These are phyloP conservation scores for Elephantulus edwardii DNA, from an alignment of 2,113 vertebrate genomes.

Conservation along the genomic window DNA sequence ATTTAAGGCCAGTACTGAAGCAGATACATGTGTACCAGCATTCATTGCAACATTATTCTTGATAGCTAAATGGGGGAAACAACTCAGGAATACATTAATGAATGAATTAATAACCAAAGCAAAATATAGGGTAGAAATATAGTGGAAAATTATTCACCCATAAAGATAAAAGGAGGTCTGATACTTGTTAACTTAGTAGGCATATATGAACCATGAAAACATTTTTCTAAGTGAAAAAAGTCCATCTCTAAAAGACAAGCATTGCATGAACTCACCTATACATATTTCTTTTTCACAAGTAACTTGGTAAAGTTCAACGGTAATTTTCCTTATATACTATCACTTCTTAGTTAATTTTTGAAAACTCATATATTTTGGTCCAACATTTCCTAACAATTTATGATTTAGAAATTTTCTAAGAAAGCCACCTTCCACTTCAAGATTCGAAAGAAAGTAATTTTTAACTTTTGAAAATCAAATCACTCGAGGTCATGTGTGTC, in stretches of 20 bases:
- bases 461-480: not conserved
- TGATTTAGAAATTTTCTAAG: not conserved
- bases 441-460: not conserved
- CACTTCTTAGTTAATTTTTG: not conserved
- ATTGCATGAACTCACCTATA: no score
- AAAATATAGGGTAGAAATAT: not conserved
- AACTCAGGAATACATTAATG: not conserved
- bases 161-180: not conserved
- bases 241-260: not conserved
- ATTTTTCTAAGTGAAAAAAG: not conserved
- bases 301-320: not conserved
- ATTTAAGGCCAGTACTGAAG: not conserved
- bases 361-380: not conserved
- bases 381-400: constrained; percentile 19
- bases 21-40: not conserved
- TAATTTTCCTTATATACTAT: not conserved
- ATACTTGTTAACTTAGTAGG: no score
- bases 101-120: not conserved
- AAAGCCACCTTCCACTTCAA: not conserved
- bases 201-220: not conserved
- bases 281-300: not conserved
- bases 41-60: not conserved
- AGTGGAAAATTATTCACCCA: not conserved
- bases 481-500: not conserved
- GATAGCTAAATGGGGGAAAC: not conserved